These are phyloP conservation scores for Gambusia holbrooki DNA, from an alignment of 2,113 vertebrate genomes.

Conservation along the genomic window DNA sequence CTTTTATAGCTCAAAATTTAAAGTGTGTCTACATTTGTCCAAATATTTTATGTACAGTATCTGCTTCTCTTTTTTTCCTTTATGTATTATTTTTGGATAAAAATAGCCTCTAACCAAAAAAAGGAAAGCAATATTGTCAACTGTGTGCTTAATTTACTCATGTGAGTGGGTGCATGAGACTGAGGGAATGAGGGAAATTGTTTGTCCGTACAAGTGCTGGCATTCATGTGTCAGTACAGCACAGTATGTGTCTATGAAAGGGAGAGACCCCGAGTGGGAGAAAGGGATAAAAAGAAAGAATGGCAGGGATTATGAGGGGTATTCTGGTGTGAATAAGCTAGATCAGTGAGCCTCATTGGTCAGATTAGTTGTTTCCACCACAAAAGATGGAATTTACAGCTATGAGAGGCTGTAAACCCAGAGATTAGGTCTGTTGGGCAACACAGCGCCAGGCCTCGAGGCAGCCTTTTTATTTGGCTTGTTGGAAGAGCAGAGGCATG, in stretches of 20 bases:
- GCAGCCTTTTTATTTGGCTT: conserved; percentile 57
- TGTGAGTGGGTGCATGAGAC: conserved; percentile 14
- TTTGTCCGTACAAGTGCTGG: conserved; percentile 43
- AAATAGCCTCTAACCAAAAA: conserved; percentile 19
- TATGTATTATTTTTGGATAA: conserved; percentile 1
- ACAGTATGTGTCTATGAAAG: conserved; percentile 42
- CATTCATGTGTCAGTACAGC: conserved; percentile 25
- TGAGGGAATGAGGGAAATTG: conserved; percentile 30
- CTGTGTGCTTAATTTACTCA: conserved; percentile 10
- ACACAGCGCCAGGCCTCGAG: conserved; percentile 52
- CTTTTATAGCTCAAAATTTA: neutral
- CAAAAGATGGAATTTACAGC: conserved; percentile 68
- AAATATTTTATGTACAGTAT: neutral
- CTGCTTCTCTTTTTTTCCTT: neutral
- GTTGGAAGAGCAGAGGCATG: conserved; percentile 42
- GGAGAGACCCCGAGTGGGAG: conserved; percentile 29
- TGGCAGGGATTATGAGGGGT: conserved; percentile 53
- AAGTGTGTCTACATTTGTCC: neutral
- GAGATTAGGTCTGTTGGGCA: conserved; percentile 74
- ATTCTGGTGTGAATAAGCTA: conserved; percentile 44
- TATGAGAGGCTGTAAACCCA: conserved; percentile 68
- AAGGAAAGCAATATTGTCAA: conserved; percentile 23
- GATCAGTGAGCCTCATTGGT: conserved; percentile 46
- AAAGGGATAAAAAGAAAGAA: conserved; percentile 53
- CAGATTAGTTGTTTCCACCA: conserved; percentile 57